Percentiles rank a stretch among this genome's conserved stretches.
Evolutionary conservation across 1,140 invertebrate genomes (phyloP).

Genomic region (Drosophila sp.): DNA sequence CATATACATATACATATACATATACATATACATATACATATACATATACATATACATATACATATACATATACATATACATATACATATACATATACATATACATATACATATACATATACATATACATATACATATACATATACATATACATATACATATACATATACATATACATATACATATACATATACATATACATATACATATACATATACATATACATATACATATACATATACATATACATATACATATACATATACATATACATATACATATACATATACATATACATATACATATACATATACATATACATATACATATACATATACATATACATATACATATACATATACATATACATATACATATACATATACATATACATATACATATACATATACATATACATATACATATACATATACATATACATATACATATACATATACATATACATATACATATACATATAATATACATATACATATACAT

Average conservation of each 20-base stretch:
- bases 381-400: conserved; percentile 7
- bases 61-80: conserved; percentile 10
- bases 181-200: too few relatives aligned
- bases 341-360: conserved; percentile 4
- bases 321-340: conserved; percentile 7
- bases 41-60: conserved; percentile 7
- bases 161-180: too few relatives aligned
- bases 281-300: conserved; percentile 12
- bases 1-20: conserved; percentile 6
- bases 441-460: conserved; percentile 15
- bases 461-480: conserved; percentile 16
- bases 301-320: conserved; percentile 14
- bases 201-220: too few relatives aligned
- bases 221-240: conserved; percentile 39
- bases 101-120: too few relatives aligned
- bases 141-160: too few relatives aligned
- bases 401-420: conserved; percentile 15
- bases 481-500: conserved; percentile 11
- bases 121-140: too few relatives aligned
- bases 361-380: conserved; percentile 4
- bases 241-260: conserved; percentile 13
- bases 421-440: conserved; percentile 13
- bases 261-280: conserved; percentile 16
- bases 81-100: conserved; percentile 14
- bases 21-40: conserved; percentile 6